A percentile compares a stretch with the other conserved stretches of the same genome.
phyloP scores from a whole-genome alignment of 1,140 invertebrate species.

The Eurytemora carolleeae region DNA sequence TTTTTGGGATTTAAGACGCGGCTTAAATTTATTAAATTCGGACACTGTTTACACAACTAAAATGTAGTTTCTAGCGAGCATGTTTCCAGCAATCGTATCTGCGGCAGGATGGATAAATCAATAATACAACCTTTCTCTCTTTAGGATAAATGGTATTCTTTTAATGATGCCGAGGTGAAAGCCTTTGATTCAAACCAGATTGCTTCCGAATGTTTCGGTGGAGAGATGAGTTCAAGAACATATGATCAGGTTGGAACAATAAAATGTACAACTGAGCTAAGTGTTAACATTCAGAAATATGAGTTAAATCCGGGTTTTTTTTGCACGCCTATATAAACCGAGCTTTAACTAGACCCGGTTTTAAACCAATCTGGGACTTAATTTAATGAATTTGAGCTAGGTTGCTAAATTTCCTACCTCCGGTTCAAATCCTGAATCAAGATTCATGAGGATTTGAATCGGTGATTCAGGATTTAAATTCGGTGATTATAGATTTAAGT shows the following conservation, averaged over 20 bases:
- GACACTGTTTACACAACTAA: no score
- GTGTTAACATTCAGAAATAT: constrained; percentile 2
- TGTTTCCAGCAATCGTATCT: no score
- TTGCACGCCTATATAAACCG: background rate
- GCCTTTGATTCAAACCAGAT: constrained; percentile 83
- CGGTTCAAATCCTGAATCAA: no score
- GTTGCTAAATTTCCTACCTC: no score
- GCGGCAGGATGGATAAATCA: no score
- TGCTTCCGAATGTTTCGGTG: constrained; percentile 83
- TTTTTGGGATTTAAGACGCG: no score
- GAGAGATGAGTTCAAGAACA: constrained; percentile 64
- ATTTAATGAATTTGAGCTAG: no score
- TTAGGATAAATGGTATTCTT: constrained; percentile 81
- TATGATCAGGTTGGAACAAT: constrained; percentile 9
- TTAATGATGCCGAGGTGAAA: constrained; percentile 91
- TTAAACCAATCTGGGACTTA: background rate
- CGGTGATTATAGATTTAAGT: constrained; percentile 27
- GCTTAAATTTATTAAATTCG: no score
- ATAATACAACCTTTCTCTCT: no score
- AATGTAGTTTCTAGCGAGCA: no score
- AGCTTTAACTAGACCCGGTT: background rate
- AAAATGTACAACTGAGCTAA: no score
- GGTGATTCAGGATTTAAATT: background rate
- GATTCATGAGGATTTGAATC: no score
- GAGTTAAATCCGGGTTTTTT: background rate